phyloP scores from a whole-genome alignment of 2,113 vertebrate species.

The Centrocercus urophasianus region DNA sequence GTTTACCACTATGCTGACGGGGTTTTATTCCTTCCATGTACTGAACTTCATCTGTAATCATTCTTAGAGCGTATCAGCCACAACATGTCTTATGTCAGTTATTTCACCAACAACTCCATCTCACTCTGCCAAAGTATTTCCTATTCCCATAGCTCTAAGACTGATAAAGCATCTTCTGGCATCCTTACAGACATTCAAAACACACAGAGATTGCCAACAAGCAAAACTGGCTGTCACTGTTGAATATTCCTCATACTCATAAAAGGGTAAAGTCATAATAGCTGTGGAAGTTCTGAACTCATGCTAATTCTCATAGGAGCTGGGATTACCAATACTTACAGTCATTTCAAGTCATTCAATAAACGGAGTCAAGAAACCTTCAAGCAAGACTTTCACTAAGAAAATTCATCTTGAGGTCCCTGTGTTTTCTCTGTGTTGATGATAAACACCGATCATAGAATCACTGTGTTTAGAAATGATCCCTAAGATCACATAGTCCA shows the following conservation, averaged over 20 bases:
- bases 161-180: slow-evolving; percentile 9
- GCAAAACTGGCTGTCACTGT: background rate
- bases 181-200: background rate
- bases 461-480: too few species aligned
- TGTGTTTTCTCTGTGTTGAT: background rate
- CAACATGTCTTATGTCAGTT: background rate
- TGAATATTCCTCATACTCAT: background rate
- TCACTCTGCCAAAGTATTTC: slow-evolving; percentile 28
- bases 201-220: background rate
- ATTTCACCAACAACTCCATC: slow-evolving; percentile 34
- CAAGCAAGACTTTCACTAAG: background rate
- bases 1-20: background rate
- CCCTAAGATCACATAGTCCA: too few species aligned
- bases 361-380: background rate
- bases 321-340: background rate
- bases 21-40: slow-evolving; percentile 11
- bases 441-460: too few species aligned
- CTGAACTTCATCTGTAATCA: slow-evolving; percentile 1
- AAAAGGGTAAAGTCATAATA: background rate
- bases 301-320: background rate
- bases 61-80: background rate
- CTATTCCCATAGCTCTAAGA: background rate
- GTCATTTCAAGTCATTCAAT: slow-evolving; percentile 7
- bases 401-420: slow-evolving; percentile 12
- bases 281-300: background rate